Conservation (phyloP, 2,113 vertebrate genomes). For the Phaethornis superciliosus region DNA sequence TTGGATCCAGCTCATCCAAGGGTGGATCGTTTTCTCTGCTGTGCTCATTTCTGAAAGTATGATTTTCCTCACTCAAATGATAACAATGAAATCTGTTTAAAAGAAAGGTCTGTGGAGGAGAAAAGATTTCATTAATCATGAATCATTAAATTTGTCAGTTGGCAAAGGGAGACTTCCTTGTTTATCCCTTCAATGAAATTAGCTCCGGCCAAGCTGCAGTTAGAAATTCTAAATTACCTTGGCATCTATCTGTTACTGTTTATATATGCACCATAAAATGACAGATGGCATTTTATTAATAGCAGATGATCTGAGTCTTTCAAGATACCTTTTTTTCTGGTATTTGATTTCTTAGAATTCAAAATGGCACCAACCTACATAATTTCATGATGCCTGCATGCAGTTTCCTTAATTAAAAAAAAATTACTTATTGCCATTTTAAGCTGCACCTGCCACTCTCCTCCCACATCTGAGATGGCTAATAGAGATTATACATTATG, state of each 20-base stretch:
- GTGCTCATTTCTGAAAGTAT: constrained; percentile 54
- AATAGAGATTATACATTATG: neutral
- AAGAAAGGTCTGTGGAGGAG: constrained; percentile 68
- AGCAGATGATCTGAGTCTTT: constrained; percentile 67
- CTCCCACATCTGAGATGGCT: neutral
- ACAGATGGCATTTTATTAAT: constrained; percentile 80
- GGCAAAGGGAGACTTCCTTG: constrained; percentile 79
- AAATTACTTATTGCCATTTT: neutral
- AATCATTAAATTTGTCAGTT: constrained; percentile 82
- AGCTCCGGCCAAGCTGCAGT: constrained; percentile 72
- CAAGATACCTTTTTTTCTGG: constrained; percentile 4
- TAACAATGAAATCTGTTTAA: constrained; percentile 59
- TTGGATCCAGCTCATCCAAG: constrained; percentile 28
- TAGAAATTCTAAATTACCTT: constrained; percentile 80
- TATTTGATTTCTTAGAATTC: constrained; percentile 49
- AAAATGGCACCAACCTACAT: neutral
- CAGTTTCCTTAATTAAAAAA: neutral
- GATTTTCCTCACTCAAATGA: constrained; percentile 57
- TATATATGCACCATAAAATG: constrained; percentile 73
- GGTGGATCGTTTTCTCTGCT: constrained; percentile 58
- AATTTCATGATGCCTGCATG: neutral
- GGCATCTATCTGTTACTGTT: constrained; percentile 77
- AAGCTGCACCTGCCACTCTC: neutral
- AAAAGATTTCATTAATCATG: constrained; percentile 81
- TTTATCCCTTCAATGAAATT: constrained; percentile 84